Evolutionary conservation across 2,113 vertebrate species (phyloP).

Genomic region (Melanostigma gelatinosum): DNA sequence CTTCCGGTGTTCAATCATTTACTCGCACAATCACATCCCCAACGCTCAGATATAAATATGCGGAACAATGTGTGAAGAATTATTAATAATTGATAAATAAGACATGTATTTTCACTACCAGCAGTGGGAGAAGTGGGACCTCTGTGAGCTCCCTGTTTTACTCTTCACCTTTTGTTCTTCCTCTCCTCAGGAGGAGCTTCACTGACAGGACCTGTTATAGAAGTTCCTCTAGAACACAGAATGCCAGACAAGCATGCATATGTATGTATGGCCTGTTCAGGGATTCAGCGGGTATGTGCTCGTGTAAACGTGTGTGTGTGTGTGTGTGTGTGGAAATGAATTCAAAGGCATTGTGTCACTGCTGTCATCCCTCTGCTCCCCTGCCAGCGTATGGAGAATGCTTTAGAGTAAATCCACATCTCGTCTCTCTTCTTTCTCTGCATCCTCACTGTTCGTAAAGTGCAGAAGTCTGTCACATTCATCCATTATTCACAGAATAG

Average conservation of each 20-base stretch:
- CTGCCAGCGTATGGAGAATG: constrained; percentile 32
- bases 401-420: constrained; percentile 23
- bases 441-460: constrained; percentile 18
- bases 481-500: constrained; percentile 56
- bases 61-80: not conserved
- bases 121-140: not conserved
- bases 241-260: constrained; percentile 52
- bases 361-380: constrained; percentile 41
- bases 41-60: not conserved
- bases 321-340: constrained; percentile 40
- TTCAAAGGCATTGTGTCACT: constrained; percentile 43
- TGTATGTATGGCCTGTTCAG: constrained; percentile 36
- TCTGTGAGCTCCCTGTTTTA: not conserved
- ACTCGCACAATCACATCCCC: not conserved
- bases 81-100: not conserved
- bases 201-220: constrained; percentile 1
- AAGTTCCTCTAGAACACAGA: constrained; percentile 2
- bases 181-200: constrained; percentile 18
- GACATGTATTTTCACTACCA: not conserved
- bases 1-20: not conserved
- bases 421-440: constrained; percentile 3
- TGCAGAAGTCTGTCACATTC: constrained; percentile 15
- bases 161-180: constrained; percentile 30
- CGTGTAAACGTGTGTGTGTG: not conserved
- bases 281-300: constrained; percentile 34